Evolutionary conservation across 1,140 invertebrate genomes (phyloP).

Genomic region (Tachypleus tridentatus): DNA sequence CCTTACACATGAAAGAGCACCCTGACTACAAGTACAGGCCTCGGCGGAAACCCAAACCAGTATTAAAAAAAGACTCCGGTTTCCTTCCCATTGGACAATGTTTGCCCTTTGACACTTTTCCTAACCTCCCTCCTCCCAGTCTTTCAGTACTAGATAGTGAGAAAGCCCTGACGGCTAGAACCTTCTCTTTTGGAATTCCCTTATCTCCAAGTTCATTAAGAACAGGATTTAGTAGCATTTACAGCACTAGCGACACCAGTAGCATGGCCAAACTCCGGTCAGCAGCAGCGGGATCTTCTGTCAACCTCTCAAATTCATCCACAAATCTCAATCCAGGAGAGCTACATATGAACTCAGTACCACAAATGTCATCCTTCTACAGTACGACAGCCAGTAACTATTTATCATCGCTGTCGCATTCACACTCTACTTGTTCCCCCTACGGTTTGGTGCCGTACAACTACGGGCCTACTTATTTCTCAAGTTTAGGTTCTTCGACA

Average conservation of each 20-base stretch:
- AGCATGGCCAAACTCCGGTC: background rate
- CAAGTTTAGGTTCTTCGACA: background rate
- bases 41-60: conserved; percentile 72
- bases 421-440: background rate
- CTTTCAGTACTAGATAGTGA: conserved; percentile 20
- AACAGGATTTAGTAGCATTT: background rate
- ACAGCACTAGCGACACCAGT: background rate
- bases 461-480: background rate
- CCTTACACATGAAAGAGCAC: conserved; percentile 84
- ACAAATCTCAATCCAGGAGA: background rate
- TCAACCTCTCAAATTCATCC: background rate
- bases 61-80: conserved; percentile 62
- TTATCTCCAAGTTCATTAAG: conserved; percentile 8
- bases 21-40: conserved; percentile 83
- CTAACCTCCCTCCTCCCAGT: background rate
- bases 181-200: conserved; percentile 10
- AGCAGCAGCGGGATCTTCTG: background rate
- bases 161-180: conserved; percentile 23
- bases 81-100: conserved; percentile 6
- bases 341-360: background rate
- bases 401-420: background rate
- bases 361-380: background rate
- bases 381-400: background rate
- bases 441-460: background rate
- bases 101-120: conserved; percentile 3